Evolutionary conservation across 1,140 invertebrate species (phyloP), one percentile per base, ranked within the genome.

Genomic region (Drosophila kohkoa): DNA sequence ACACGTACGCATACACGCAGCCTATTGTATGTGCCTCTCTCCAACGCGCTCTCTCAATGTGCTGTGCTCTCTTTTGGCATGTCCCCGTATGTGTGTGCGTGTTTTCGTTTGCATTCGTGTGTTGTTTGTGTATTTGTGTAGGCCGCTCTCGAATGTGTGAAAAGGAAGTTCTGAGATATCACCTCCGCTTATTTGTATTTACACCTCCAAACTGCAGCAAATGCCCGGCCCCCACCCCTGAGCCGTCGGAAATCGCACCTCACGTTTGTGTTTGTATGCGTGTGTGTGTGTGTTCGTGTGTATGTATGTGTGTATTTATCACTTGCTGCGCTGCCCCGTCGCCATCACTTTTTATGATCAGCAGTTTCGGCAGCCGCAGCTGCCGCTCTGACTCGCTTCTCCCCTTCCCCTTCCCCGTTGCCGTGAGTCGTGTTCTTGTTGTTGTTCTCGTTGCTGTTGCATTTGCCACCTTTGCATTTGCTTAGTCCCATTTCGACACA

Each of bases 151-250:
- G 78, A 81, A 89, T 89, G 86, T 89, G 85, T 89, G 85, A 89
- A 89, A 89, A 89, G 86, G 85, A 89, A 89, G 85, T 89, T 89
- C 78, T 89, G 75, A 89, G 81, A 89, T 89, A 89, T 89, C 85
- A 89, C 85, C 85, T 89, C 85, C 85, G 81, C 85, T 89, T 89
- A 89, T 89, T 89, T 89, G 85, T 89, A 89, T 89, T 65, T 85
- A 89, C 85, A 89, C 85, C 85, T 89, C 82, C 69, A 79, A 57
- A 10, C 15, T 7, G 32, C 71, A 65, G 20, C 49, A 41, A 62
- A 79, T 62, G 35, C 81, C 64, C 63, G 70, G 45, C 54, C 48
- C 52, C 30, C 41, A 51, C 35, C 63, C 41, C 67, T 65, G 5
- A 3, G 16, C 28, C 38, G 58, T 59, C 73, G 73, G 73, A 75